Evolutionary conservation across 2,797 vertebrate species (phyloP), one percentile per base, ranked within the genome.

Genomic region (Peromyscus eremicus): DNA sequence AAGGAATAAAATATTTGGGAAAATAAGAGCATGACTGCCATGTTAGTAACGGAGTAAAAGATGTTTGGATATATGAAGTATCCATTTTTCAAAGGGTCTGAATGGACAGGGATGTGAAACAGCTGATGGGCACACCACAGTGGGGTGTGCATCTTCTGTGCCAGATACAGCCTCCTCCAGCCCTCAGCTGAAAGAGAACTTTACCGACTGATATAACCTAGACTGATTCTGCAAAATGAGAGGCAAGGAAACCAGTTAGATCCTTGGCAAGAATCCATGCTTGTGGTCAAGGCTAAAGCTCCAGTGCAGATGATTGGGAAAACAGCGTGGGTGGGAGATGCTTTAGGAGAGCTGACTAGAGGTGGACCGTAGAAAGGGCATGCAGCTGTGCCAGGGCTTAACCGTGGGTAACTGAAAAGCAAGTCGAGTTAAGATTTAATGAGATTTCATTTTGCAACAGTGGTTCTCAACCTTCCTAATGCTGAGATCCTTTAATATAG

Each of bases 281-380:
- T 75, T 85, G 52, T 57, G 55, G 85, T 66, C 89, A 88, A 80
- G 76, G 55, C 62, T 92, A 68, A 81, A 95, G 93, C 19, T 92
- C 57, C 71, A 85, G 52, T 6, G 76, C 11, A 93, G 81, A 73
- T 37, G 13, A 66, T 34, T 32, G 85, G 52, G 29, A 92, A 49
- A 92, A 95, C 4, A 64, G 71, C 34, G 40, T 37, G 62, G 34
- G 34, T 70, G 68, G 76, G 70, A 94, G 64, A 62, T 43, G 93
- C 62, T 96, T 86, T 91, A 83, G 49, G 84, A 94, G 46, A 77
- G n/a, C 46, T 49, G 32, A 88, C 83, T 91, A 96, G 79, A 12
- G 52, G 62, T 46, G 40, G 27, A 82, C 29, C 25, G 8, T 10
- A 93, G n/a, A 84, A 90, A 66, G 29, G 11, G 0, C n/a, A 55